Evolutionary conservation across 2,888 invertebrate genomes (phyloP), one percentile per base, ranked within the genome.

Genomic region (Germaria angustata): DNA sequence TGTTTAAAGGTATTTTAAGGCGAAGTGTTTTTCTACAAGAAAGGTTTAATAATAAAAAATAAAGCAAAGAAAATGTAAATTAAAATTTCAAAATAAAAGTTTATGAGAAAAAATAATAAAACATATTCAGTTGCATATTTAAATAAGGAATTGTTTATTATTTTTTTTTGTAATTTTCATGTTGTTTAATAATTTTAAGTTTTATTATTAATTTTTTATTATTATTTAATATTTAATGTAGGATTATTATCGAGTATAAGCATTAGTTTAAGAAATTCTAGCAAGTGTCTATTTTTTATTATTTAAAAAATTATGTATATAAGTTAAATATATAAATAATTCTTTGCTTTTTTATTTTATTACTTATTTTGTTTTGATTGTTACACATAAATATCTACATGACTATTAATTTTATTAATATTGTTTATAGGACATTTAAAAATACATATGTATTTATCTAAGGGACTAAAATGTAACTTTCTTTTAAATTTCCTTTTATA

Each of bases 341-440:
- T 28, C n/a, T 59, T 9, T 68, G 22, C n/a, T 9, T 11, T 39
- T 61, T 53, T 22, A 5, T 53, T 32, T 63, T 55, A 46, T 13
- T 44, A 51, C 24, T 49, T 57, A 34, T 80, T 79, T 66, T 79
- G n/a, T 61, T 80, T 82, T 82, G 75, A 79, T 79, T 82, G 82
- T 82, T 79, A 82, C 82, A 82, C 82, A 82, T 82, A 79, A 59
- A 82, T 82, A 82, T 79, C 82, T 79, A 82, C 82, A 82, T 82
- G 82, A 82, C 82, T 82, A 79, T 79, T 79, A 82, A 82, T 75
- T 78, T 75, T 44, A 75, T 82, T 75, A 76, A 82, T 82, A 71
- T 79, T 66, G 66, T 32, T 75, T 44, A 53, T 78, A 75, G 79
- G 79, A 75, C 32, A 71, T 79, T 66, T 71, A 71, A 81, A 82